Conservation (phyloP, 1,140 invertebrate genomes). For the Apis dorsata region DNA sequence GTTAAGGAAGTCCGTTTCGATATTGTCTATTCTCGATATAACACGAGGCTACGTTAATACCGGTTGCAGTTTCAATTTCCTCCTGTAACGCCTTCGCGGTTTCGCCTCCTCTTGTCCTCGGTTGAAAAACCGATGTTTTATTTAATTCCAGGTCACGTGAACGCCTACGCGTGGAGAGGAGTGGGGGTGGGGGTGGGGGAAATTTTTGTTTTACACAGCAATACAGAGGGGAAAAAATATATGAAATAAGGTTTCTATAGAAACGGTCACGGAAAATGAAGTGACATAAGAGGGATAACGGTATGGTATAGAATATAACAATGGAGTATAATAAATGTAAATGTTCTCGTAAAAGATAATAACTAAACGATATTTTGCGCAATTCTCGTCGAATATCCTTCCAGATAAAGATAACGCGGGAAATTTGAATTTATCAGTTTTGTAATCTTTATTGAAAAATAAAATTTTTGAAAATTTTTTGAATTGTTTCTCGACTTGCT, state of each 20-base stretch:
- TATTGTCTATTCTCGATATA: neutral
- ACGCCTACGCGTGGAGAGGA: neutral
- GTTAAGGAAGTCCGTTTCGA: neutral
- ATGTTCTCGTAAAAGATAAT: no score
- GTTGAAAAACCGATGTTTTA: neutral
- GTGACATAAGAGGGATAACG: neutral
- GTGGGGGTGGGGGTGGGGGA: neutral
- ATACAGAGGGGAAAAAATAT: no score
- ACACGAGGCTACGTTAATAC: neutral
- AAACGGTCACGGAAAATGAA: neutral
- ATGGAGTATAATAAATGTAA: neutral
- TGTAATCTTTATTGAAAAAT: no score
- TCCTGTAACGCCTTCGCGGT: neutral
- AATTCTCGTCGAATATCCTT: neutral
- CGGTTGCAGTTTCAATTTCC: conserved; percentile 32
- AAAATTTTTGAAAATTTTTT: no score
- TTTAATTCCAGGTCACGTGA: conserved; percentile 1
- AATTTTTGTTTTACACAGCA: neutral
- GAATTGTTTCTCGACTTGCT: no score
- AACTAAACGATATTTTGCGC: conserved; percentile 7
- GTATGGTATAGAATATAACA: neutral
- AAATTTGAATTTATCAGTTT: neutral
- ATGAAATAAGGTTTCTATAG: neutral
- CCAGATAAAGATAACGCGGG: neutral
- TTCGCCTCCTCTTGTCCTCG: neutral